Percentiles rank a stretch among this genome's conserved stretches.
phyloP scores from a whole-genome alignment of 2,113 vertebrate species.

The Artemisiospiza belli region DNA sequence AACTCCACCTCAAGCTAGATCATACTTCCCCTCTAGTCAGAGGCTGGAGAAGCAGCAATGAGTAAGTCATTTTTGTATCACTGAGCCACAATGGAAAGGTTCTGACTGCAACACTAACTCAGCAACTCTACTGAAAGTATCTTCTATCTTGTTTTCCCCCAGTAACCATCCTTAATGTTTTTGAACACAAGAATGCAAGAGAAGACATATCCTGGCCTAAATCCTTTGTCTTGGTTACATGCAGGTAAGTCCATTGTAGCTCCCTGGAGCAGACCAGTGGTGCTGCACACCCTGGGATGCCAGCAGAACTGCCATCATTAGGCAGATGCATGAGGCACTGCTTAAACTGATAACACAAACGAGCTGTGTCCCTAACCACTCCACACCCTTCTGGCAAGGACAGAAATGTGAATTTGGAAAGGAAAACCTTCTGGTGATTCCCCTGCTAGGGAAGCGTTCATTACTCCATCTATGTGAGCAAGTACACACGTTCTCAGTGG shows the following conservation, averaged over 20 bases:
- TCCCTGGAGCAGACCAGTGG: not conserved
- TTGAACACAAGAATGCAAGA: not conserved
- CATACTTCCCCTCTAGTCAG: not conserved
- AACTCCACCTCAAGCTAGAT: not conserved
- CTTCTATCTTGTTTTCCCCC: not conserved
- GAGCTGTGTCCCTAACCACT: not conserved
- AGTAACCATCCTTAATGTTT: not conserved
- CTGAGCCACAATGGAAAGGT: not conserved
- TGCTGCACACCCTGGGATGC: not conserved
- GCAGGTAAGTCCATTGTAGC: not conserved
- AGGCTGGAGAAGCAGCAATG: not conserved
- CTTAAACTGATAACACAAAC: fast-evolving
- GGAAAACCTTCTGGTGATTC: not conserved
- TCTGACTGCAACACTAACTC: not conserved
- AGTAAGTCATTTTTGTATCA: not conserved
- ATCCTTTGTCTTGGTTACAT: not conserved
- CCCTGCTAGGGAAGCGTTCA: not conserved
- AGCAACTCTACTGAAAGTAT: not conserved
- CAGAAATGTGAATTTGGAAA: not conserved
- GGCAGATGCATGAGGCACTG: not conserved
- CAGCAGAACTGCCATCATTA: not conserved
- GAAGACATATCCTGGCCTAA: not conserved
- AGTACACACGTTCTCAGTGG: not conserved
- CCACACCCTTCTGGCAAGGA: not conserved
- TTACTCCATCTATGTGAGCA: not conserved